phyloP scores from a whole-genome alignment of 2,797 vertebrate species.

The Trachurus trachurus region DNA sequence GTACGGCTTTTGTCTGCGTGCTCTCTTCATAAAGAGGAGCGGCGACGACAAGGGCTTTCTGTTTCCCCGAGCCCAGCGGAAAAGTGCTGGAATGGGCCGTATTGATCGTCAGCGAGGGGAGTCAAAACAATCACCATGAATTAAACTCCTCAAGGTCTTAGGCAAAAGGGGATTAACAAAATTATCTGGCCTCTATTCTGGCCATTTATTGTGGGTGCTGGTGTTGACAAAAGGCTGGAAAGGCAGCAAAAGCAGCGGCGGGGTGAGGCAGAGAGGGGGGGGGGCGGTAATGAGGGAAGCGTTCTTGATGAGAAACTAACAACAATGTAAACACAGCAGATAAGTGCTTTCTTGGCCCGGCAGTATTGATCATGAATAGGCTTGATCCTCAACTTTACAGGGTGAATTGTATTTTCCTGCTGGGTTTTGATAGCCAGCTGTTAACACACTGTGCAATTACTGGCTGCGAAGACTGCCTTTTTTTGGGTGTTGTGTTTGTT shows the following conservation, averaged over 20 bases:
- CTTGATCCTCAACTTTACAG: slow-evolving; percentile 74
- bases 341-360: slow-evolving; percentile 71
- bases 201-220: slow-evolving; percentile 59
- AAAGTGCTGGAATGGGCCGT: slow-evolving; percentile 78
- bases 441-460: slow-evolving; percentile 76
- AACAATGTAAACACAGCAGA: slow-evolving; percentile 74
- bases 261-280: slow-evolving; percentile 22
- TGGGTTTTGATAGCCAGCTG: slow-evolving; percentile 78
- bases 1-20: slow-evolving; percentile 50
- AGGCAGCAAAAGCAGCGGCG: slow-evolving; percentile 30
- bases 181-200: slow-evolving; percentile 75
- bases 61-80: slow-evolving; percentile 48
- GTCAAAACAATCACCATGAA: slow-evolving; percentile 83
- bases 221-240: slow-evolving; percentile 71
- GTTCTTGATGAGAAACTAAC: slow-evolving; percentile 76
- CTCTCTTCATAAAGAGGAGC: slow-evolving; percentile 56
- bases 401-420: slow-evolving; percentile 73
- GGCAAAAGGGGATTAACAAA: slow-evolving; percentile 80
- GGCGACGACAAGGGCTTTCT: slow-evolving; percentile 52
- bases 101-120: slow-evolving; percentile 77
- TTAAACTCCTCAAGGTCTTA: slow-evolving; percentile 85
- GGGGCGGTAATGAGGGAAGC: slow-evolving; percentile 52
- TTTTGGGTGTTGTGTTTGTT: slow-evolving; percentile 60
- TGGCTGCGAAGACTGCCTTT: slow-evolving; percentile 40
- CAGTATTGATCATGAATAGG: slow-evolving; percentile 77